Percentiles rank a stretch among this genome's conserved stretches.
Evolutionary conservation across 2,888 invertebrate species (phyloP).

Genomic region (Formica aserva): DNA sequence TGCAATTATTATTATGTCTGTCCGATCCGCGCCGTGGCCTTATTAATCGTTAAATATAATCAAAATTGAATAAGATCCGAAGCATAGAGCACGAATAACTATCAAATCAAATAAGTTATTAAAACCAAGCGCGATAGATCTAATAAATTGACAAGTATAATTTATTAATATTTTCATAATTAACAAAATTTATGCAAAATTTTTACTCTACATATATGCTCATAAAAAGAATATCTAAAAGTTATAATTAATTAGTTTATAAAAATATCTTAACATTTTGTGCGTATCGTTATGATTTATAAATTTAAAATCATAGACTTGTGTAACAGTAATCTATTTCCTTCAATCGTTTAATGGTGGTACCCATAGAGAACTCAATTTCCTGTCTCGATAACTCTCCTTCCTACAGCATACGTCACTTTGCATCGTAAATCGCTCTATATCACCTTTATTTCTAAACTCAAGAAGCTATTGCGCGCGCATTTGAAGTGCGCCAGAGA

Average conservation of each 20-base stretch:
- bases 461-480: neutral
- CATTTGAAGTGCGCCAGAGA: constrained; percentile 5
- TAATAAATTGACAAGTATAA: neutral
- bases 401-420: neutral
- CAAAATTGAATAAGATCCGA: constrained; percentile 1
- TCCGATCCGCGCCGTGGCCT: neutral
- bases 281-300: neutral
- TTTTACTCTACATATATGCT: neutral
- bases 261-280: neutral
- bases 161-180: constrained; percentile 1
- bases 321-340: neutral
- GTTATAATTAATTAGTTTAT: neutral
- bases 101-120: neutral
- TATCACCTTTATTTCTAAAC: constrained; percentile 18
- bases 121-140: neutral
- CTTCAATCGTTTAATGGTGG: neutral
- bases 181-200: neutral
- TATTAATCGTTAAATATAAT: constrained; percentile 5
- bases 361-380: neutral
- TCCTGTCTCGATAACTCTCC: neutral
- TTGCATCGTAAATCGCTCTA: constrained; percentile 25
- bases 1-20: constrained; percentile 14
- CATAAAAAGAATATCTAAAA: neutral
- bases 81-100: neutral
- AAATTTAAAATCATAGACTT: neutral